Conservation (phyloP, 2,888 invertebrate species). For the Atethmia centrago region DNA sequence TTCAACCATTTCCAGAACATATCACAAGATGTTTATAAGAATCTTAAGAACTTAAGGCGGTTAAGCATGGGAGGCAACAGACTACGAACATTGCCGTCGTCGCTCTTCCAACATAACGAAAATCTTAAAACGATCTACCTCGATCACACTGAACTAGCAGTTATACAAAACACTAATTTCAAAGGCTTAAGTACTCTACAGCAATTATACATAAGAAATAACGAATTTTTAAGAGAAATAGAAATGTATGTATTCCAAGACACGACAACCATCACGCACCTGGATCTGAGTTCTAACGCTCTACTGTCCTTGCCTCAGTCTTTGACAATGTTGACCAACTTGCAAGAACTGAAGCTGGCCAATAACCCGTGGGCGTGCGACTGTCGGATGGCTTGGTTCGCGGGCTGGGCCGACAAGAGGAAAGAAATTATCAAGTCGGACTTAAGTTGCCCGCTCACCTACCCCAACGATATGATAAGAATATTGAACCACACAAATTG, state of each 20-base stretch:
- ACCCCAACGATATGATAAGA: constrained; percentile 93
- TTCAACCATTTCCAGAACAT: constrained; percentile 91
- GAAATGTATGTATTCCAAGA: constrained; percentile 92
- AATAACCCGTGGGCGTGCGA: constrained; percentile 96
- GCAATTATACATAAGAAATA: constrained; percentile 91
- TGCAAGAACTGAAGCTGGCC: constrained; percentile 92
- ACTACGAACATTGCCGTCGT: constrained; percentile 91
- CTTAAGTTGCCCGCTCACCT: constrained; percentile 92
- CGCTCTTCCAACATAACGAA: constrained; percentile 92
- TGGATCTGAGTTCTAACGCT: constrained; percentile 93
- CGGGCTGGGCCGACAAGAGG: constrained; percentile 87
- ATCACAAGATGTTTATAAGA: constrained; percentile 91
- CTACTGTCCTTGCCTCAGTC: constrained; percentile 93
- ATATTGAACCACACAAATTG: constrained; percentile 93
- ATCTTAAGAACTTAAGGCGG: constrained; percentile 89
- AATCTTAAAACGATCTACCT: constrained; percentile 91
- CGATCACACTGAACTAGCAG: constrained; percentile 92
- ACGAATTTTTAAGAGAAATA: constrained; percentile 91
- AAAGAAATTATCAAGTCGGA: constrained; percentile 90
- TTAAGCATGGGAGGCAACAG: constrained; percentile 91
- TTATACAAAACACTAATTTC: constrained; percentile 92
- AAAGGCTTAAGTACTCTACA: constrained; percentile 91
- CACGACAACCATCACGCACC: constrained; percentile 90
- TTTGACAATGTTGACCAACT: constrained; percentile 91
- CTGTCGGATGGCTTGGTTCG: constrained; percentile 95